A percentile compares a stretch with the other conserved stretches of the same genome.
phyloP scores from a whole-genome alignment of 1,140 invertebrate genomes.

The Bombus huntii region DNA sequence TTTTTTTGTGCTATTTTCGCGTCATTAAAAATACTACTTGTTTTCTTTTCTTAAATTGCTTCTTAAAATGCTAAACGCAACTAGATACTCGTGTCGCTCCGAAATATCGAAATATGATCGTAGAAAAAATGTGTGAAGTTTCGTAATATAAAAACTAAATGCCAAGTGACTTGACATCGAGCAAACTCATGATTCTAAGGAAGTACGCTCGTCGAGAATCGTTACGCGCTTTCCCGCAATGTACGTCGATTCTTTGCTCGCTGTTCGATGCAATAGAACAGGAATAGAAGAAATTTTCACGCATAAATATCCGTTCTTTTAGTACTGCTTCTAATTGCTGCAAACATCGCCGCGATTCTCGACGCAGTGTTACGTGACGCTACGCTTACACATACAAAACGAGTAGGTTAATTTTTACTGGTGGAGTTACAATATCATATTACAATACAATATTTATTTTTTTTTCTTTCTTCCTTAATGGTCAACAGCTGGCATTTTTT shows the following conservation, averaged over 20 bases:
- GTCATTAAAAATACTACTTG: background rate
- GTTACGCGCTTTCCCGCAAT: background rate
- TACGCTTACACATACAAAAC: constrained; percentile 74
- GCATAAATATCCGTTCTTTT: constrained; percentile 10
- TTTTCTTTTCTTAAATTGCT: constrained; percentile 7
- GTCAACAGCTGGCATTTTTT: constrained; percentile 55
- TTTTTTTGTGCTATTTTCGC: constrained; percentile 9
- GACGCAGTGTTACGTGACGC: constrained; percentile 64
- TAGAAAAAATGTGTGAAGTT: constrained; percentile 26
- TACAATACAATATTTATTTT: constrained; percentile 77
- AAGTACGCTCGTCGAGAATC: constrained; percentile 42
- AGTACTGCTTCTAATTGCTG: constrained; percentile 32
- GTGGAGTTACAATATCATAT: constrained; percentile 75
- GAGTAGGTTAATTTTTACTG: constrained; percentile 67
- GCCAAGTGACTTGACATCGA: constrained; percentile 58
- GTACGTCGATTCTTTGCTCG: background rate
- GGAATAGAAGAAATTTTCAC: constrained; percentile 34
- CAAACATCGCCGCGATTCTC: constrained; percentile 61
- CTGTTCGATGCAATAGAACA: background rate
- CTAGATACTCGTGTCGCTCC: constrained; percentile 4
- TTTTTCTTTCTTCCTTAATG: constrained; percentile 63
- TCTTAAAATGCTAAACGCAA: constrained; percentile 49
- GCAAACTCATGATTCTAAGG: constrained; percentile 35
- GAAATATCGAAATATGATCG: constrained; percentile 22
- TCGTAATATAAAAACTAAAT: constrained; percentile 51